Base-by-base conservation (phyloP, 2,797 vertebrate genomes). In the Chromobotia macracanthus region DNA sequence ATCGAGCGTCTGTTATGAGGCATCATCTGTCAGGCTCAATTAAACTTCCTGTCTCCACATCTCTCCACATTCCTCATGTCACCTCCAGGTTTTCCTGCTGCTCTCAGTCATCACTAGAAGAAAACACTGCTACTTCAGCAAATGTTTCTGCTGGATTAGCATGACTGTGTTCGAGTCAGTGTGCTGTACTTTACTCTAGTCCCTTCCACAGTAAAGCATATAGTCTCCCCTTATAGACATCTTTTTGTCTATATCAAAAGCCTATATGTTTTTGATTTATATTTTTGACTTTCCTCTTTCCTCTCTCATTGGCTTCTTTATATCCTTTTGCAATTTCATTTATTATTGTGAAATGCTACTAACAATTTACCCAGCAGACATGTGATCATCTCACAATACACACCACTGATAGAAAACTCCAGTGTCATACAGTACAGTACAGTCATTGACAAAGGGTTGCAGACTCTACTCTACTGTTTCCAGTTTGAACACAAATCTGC, bases 321-420 rank as follows among this genome's bases (percentile, higher is more conserved):
- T 13, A 55, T n/a, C 65, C 61, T 41, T 72, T 66, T n/a, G 44
- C 18, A 28, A 28, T 28, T 28, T 28, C 28, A 28, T 28, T 4
- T 2, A 28, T 28, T 28, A 28, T 28, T 28, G 28, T 28, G 28
- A 28, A 28, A 28, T 28, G n/a, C 46, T 46, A 28, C 21, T 8
- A 81, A 72, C 38, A 28, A 41, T 28, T 28, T 4, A 28, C 28
- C 28, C 28, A 28, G 28, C 28, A 28, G 28, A 28, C 28, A 28
- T 28, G 28, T 28, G 4, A 28, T 28, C 28, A 28, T 28, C 28
- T 4, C 28, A 81, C 75, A 70, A 11, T 60, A 81, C 66, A 84
- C 79, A 23, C 13, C 9, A 58, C 55, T 23, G 13, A 41, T 19
- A 55, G 51, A 79, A 86, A 21, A 68, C 83, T 86, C 86, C 67